Evolutionary conservation across 2,888 invertebrate genomes (phyloP), one percentile per base, ranked within the genome.

Genomic region (Lamproptera curius): DNA sequence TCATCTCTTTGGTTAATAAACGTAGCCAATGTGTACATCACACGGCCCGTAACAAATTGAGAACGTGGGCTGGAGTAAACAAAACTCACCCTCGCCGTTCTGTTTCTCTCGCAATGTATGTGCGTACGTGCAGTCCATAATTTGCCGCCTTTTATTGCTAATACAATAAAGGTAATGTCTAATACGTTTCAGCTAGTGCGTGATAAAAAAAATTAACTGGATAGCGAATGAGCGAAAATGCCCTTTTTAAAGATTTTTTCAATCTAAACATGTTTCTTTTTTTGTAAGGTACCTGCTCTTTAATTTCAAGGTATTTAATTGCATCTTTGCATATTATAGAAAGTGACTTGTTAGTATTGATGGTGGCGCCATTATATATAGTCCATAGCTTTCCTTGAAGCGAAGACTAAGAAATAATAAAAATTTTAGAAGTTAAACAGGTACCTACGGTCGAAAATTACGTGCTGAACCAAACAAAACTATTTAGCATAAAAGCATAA

Each of bases 81-180:
- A 17, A n/a, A 16, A n/a, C 17, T 17, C 16, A 1, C 3, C 16
- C 10, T 36, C 15, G 20, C 20, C 20, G 4, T 3, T 11, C 33
- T 31, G 31, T 31, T 31, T 31, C 31, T 11, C 16, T 16, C 2
- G 14, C 6, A 41, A 11, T 31, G 31, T 16, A 16, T 13, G 31
- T 31, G 41, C 31, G 41, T 31, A 31, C 41, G 41, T 41, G 41
- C 14, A 6, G 31, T 31, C 31, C 31, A 41, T 33, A 16, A 41
- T 20, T n/a, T 4, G n/a, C 16, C 16, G 28, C 15, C 28, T 26
- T 41, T 41, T 31, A 8, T n/a, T n/a, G 31, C 31, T 23, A 2
- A 31, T 16, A 17, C 4, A 1, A 16, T 31, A 14, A 13, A 13
- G 16, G 28, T 11, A 16, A 41, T 17, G 31, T 13, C 31, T 41